These are phyloP conservation scores for Nebria ingens DNA, from an alignment of 1,140 invertebrate genomes.

Conservation along the genomic window DNA sequence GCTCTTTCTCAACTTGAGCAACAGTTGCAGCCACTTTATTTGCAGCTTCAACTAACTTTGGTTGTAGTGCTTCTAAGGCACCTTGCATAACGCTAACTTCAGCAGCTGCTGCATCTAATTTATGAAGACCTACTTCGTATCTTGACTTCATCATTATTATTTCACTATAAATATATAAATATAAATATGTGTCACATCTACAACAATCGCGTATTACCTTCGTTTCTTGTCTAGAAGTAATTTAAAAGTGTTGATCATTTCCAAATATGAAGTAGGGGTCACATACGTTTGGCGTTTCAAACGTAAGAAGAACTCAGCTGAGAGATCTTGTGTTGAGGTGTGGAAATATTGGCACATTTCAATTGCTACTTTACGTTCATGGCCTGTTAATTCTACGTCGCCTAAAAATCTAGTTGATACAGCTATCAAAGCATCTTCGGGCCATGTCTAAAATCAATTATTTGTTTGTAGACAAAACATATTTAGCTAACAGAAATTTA, in stretches of 20 bases:
- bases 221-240: conserved; percentile 67
- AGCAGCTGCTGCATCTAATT: conserved; percentile 70
- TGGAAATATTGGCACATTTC: conserved; percentile 89
- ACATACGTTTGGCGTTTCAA: conserved; percentile 77
- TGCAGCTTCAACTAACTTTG: conserved; percentile 76
- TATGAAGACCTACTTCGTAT: conserved; percentile 79
- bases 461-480: too few species aligned
- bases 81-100: conserved; percentile 80
- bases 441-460: conserved; percentile 63
- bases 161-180: conserved; percentile 37
- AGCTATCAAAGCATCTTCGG: conserved; percentile 81
- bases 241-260: conserved; percentile 87
- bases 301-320: conserved; percentile 59
- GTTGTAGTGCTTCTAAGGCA: conserved; percentile 75
- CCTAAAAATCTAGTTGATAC: conserved; percentile 82
- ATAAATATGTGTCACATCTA: neutral
- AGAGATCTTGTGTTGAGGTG: conserved; percentile 67
- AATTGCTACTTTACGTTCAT: conserved; percentile 61
- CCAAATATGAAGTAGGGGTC: conserved; percentile 88
- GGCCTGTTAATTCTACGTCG: conserved; percentile 68
- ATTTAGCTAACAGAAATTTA: neutral
- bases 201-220: conserved; percentile 37
- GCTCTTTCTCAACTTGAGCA: conserved; percentile 70
- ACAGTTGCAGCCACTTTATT: conserved; percentile 73
- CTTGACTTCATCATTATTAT: conserved; percentile 53